These are phyloP conservation scores for Dryococelus australis DNA, from an alignment of 2,888 invertebrate genomes.

Conservation along the genomic window DNA sequence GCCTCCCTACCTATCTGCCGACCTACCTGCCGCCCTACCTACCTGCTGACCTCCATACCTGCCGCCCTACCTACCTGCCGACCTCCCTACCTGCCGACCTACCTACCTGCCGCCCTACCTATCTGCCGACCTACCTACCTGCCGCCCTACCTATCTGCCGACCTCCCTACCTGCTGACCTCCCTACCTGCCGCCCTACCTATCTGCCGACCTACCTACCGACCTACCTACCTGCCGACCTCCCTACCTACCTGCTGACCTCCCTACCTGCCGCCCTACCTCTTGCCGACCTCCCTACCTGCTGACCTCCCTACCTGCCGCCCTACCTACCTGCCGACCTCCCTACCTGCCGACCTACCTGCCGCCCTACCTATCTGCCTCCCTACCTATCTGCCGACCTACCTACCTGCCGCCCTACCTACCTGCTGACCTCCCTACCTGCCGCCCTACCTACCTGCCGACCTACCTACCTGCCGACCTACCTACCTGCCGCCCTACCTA, in stretches of 20 bases:
- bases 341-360: background rate
- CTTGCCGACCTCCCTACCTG: too few relatives aligned
- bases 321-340: background rate
- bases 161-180: background rate
- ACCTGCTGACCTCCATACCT: background rate
- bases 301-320: background rate
- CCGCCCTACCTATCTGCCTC: too few relatives aligned
- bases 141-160: too few relatives aligned
- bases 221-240: too few relatives aligned
- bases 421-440: background rate
- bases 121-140: too few relatives aligned
- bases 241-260: background rate
- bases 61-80: too few relatives aligned
- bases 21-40: too few relatives aligned
- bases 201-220: background rate
- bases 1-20: too few relatives aligned
- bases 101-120: background rate
- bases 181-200: too few relatives aligned
- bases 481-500: background rate
- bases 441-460: too few relatives aligned
- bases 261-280: background rate
- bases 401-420: too few relatives aligned
- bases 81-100: background rate
- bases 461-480: background rate
- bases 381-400: background rate